These are phyloP conservation scores for Nannobrachium achirus DNA, from an alignment of 2,113 vertebrate species.

Conservation along the genomic window DNA sequence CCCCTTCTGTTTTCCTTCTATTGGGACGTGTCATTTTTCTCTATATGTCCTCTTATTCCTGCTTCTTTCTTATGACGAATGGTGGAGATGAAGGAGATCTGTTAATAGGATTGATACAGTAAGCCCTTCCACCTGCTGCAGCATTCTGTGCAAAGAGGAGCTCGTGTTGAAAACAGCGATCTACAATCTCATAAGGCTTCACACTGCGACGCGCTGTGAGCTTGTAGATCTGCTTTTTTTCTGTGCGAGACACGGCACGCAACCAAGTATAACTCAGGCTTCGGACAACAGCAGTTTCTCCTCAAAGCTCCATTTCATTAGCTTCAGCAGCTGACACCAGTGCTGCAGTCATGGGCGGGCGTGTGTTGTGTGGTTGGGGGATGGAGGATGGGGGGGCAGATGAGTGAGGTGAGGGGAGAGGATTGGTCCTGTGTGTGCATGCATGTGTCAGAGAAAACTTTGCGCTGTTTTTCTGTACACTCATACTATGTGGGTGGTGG, in stretches of 20 bases:
- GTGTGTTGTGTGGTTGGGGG: too few relatives aligned
- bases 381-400: conserved; percentile 26
- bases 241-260: too few relatives aligned
- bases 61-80: conserved; percentile 31
- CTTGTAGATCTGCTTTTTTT: too few relatives aligned
- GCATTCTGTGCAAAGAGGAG: conserved; percentile 43
- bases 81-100: conserved; percentile 54
- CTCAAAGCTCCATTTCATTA: conserved; percentile 64
- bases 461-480: conserved; percentile 42
- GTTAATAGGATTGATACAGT: conserved; percentile 53
- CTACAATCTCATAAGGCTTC: too few relatives aligned
- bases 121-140: conserved; percentile 53
- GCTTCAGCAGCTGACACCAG: conserved; percentile 41
- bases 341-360: not conserved
- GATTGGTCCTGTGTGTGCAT: conserved; percentile 17
- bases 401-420: conserved; percentile 4
- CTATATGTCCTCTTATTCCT: conserved; percentile 21
- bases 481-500: conserved; percentile 34
- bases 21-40: too few relatives aligned
- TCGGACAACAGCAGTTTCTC: conserved; percentile 24
- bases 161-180: conserved; percentile 33
- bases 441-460: conserved; percentile 10
- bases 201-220: too few relatives aligned
- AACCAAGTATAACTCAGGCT: too few relatives aligned
- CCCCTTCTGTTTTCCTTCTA: conserved; percentile 1